Conservation (phyloP, 2,888 invertebrate species). For the Hylaea fasciaria region DNA sequence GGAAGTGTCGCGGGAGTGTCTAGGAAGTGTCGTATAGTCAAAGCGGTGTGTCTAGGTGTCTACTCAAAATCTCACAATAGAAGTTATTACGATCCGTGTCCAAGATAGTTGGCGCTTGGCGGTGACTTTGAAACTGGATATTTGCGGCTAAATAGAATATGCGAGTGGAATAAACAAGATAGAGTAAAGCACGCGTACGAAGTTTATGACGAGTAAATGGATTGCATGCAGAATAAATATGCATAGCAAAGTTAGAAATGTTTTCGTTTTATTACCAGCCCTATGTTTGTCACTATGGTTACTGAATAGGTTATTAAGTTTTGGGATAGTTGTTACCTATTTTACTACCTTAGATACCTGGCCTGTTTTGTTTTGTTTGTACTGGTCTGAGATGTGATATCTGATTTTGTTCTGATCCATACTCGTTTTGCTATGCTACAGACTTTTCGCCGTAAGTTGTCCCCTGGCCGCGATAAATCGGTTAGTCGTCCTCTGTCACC, state of each 20-base stretch:
- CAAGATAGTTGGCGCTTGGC: slow-evolving; percentile 33
- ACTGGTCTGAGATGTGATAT: too few relatives aligned
- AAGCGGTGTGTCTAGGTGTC: slow-evolving; percentile 6
- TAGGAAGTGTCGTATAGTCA: slow-evolving; percentile 10
- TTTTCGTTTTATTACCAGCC: not conserved
- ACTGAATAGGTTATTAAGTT: too few relatives aligned
- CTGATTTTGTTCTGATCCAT: too few relatives aligned
- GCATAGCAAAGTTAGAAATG: not conserved
- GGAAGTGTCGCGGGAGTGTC: slow-evolving; percentile 31
- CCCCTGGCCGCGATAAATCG: too few relatives aligned
- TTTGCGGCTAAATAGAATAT: slow-evolving; percentile 37
- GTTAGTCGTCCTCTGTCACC: too few relatives aligned
- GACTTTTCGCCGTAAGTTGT: too few relatives aligned
- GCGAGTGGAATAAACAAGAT: slow-evolving; percentile 32
- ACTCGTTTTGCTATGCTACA: too few relatives aligned
- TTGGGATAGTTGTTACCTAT: too few relatives aligned
- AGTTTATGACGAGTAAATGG: not conserved
- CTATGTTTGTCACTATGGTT: not conserved
- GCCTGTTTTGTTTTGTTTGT: too few relatives aligned
- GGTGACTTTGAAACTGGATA: slow-evolving; percentile 41
- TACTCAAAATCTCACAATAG: slow-evolving; percentile 30
- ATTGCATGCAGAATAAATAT: not conserved
- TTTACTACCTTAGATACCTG: too few relatives aligned
- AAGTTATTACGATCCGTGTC: slow-evolving; percentile 44
- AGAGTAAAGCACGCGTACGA: not conserved